phyloP scores from a whole-genome alignment of 2,888 invertebrate species.

The Ormyrus labotus region DNA sequence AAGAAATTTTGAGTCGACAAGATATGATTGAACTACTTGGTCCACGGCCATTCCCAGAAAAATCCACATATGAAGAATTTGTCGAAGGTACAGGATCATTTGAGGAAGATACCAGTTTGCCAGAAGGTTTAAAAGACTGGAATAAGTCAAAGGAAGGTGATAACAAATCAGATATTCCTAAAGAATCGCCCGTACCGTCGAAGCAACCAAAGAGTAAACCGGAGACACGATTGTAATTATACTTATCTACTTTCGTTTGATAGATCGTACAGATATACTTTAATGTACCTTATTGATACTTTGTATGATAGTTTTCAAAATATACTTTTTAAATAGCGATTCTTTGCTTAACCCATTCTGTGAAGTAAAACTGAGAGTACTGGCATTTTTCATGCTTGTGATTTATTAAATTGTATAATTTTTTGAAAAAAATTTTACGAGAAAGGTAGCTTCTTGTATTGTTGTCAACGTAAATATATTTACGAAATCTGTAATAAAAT shows the following conservation, averaged over 20 bases:
- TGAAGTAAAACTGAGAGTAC: slow-evolving; percentile 10
- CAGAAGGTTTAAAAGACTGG: slow-evolving; percentile 97
- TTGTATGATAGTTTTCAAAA: slow-evolving; percentile 58
- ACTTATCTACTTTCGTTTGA: slow-evolving; percentile 31
- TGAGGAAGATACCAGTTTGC: slow-evolving; percentile 96
- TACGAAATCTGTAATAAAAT: slow-evolving; percentile 30
- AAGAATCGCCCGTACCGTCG: slow-evolving; percentile 22
- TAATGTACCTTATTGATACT: slow-evolving; percentile 43
- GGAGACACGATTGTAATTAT: slow-evolving; percentile 48
- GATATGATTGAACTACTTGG: slow-evolving; percentile 99
- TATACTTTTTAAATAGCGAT: slow-evolving; percentile 50
- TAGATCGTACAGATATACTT: slow-evolving; percentile 18
- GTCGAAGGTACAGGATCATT: slow-evolving; percentile 98
- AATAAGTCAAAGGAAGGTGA: slow-evolving; percentile 81
- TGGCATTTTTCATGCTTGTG: slow-evolving; percentile 37
- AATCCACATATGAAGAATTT: slow-evolving; percentile 99
- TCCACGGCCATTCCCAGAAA: slow-evolving; percentile 96
- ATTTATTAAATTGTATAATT: slow-evolving; percentile 44
- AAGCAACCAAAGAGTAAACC: slow-evolving; percentile 49
- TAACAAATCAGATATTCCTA: slow-evolving; percentile 22
- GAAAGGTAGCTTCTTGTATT: not conserved
- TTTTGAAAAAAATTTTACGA: slow-evolving; percentile 9
- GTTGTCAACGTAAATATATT: not conserved
- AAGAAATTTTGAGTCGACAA: slow-evolving; percentile 95
- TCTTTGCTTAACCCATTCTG: slow-evolving; percentile 33